These are phyloP conservation scores for Macaca nemestrina DNA, from an alignment of 2,113 vertebrate species.

Conservation along the genomic window DNA sequence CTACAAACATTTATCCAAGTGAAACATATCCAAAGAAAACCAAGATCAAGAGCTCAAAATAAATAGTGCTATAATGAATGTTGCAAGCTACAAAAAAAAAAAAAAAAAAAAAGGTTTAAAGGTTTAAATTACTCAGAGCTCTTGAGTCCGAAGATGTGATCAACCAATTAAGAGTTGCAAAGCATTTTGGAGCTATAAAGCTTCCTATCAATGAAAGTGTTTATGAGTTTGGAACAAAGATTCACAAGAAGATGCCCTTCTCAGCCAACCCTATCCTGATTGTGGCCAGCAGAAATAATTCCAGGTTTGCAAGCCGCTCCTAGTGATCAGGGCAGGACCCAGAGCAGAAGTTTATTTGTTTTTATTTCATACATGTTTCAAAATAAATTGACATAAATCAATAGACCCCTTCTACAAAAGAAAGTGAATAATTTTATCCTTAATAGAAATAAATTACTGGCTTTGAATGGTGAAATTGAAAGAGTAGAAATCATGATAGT, in stretches of 20 bases:
- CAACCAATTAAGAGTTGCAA: constrained; percentile 55
- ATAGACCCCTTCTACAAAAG: background rate
- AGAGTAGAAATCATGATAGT: background rate
- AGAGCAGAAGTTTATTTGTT: background rate
- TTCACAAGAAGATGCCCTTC: background rate
- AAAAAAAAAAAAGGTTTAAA: background rate
- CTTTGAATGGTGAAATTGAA: background rate
- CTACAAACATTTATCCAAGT: constrained; percentile 63
- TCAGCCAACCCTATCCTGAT: background rate
- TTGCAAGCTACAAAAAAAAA: constrained; percentile 45
- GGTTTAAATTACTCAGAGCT: constrained; percentile 27
- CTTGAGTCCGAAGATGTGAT: constrained; percentile 46
- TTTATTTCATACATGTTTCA: background rate
- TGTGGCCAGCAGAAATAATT: background rate
- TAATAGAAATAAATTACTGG: background rate
- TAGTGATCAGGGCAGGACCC: background rate
- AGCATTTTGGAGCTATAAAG: background rate
- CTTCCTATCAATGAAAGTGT: background rate
- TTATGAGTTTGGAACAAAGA: background rate
- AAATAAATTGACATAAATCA: constrained; percentile 23
- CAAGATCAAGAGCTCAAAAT: constrained; percentile 64
- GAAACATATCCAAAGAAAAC: constrained; percentile 59
- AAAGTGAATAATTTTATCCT: background rate
- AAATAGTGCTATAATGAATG: constrained; percentile 43
- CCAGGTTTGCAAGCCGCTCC: background rate